A percentile compares a stretch with the other conserved stretches of the same genome.
These are phyloP conservation scores for Linurgus olivaceus DNA, from an alignment of 2,797 vertebrate species.

Conservation along the genomic window DNA sequence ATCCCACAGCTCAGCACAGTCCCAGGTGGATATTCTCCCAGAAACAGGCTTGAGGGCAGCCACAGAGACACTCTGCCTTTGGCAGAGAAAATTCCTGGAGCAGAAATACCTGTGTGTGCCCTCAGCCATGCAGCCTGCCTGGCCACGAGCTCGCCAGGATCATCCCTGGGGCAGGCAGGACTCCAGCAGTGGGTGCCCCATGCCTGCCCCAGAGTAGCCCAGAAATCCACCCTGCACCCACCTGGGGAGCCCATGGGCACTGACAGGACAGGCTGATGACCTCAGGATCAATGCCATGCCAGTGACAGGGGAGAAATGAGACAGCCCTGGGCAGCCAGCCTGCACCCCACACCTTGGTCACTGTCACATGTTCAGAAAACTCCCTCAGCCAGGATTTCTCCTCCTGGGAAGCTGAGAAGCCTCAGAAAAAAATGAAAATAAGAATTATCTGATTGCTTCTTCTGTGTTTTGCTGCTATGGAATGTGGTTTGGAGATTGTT, in stretches of 20 bases:
- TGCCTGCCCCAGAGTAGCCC: accelerated
- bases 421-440: too few species aligned
- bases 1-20: not conserved
- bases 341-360: not conserved
- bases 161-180: accelerated
- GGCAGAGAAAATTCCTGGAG: not conserved
- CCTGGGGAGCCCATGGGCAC: accelerated
- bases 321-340: not conserved
- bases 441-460: too few species aligned
- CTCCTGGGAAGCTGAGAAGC: too few species aligned
- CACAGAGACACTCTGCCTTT: not conserved
- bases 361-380: too few species aligned
- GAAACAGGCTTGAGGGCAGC: not conserved
- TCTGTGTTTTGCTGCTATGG: too few species aligned
- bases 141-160: accelerated
- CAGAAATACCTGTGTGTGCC: accelerated
- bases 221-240: accelerated
- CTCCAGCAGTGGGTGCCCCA: not conserved
- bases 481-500: too few species aligned
- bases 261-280: not conserved
- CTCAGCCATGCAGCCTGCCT: accelerated
- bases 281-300: not conserved
- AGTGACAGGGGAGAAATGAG: not conserved
- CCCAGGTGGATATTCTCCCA: not conserved
- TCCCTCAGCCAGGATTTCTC: too few species aligned